Evolutionary conservation across 2,113 vertebrate genomes (phyloP), one percentile per base, ranked within the genome.

Genomic region (Meleagris gallopavo): DNA sequence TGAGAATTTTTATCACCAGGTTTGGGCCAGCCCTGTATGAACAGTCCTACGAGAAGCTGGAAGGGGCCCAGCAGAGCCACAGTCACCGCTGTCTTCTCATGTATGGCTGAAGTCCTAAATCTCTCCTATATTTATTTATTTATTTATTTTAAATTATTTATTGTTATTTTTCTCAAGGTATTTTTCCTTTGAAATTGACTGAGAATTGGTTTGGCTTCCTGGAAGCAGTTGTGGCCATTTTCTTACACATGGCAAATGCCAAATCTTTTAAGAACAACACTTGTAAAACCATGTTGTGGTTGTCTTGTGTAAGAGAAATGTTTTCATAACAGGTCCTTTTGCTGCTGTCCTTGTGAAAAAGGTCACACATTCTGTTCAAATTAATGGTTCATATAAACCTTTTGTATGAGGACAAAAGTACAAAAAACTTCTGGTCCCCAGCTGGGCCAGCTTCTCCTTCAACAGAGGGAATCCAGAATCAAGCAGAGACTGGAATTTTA

Each of bases 401-500:
- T 91, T 76, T 90, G 55, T 86, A 7, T 50, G 60, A 77, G 27
- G 61, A 86, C 60, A 60, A 64, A 93, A 93, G 79, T 20, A 80
- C 27, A 74, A 83, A 87, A 94, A 82, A 10, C 3, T 38, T 64
- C n/a, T n/a, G 25, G 13, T n/a, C n/a, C n/a, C 76, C 72, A 86
- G 60, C n/a, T 67, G 76, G 60, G 52, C 54, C 60, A 82, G 43
- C 43, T 89, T 92, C 43, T 84, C 71, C 62, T 74, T 76, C 32
- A 91, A 67, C 32, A 83, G 45, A 43, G 46, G 46, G 64, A 83
- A 76, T 81, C 65, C 38, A 81, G 65, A 93, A 83, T 83, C 86
- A 91, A 94, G 45, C 61, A 62, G 55, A 79, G 83, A 74, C 69
- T 46, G 46, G 50, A 91, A 83, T 96, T 94, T 61, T 91, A 94